Evolutionary conservation across 2,113 vertebrate genomes (phyloP).

Genomic region (Misgurnus anguillicaudatus): DNA sequence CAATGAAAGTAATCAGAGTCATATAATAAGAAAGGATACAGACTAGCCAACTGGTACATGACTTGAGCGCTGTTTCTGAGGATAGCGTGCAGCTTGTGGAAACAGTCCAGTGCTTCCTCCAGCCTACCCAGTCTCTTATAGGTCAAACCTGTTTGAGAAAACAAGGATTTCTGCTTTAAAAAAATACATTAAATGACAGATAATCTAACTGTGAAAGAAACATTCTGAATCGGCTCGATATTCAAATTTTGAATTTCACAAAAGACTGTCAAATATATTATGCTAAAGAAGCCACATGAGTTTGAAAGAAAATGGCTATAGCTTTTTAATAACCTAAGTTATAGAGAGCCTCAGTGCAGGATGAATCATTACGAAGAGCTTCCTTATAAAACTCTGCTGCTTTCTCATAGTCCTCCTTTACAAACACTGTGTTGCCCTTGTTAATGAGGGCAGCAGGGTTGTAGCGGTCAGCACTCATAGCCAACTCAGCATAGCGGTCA

Average conservation of each 20-base stretch:
- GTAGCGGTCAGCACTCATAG: conserved; percentile 91
- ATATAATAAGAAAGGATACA: conserved; percentile 82
- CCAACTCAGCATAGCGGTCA: conserved; percentile 89
- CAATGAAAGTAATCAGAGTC: too few relatives aligned
- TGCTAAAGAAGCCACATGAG: too few relatives aligned
- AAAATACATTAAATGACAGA: not conserved
- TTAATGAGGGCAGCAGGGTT: conserved; percentile 94
- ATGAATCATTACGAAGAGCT: conserved; percentile 93
- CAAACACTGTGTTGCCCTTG: conserved; percentile 93
- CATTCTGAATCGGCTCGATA: too few relatives aligned
- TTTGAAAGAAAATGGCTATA: too few relatives aligned
- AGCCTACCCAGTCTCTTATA: conserved; percentile 87
- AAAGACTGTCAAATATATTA: too few relatives aligned
- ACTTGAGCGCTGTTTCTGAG: conserved; percentile 89
- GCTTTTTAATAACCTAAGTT: too few relatives aligned
- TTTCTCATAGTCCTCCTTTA: conserved; percentile 88
- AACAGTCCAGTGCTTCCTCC: conserved; percentile 91
- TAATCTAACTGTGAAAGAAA: too few relatives aligned
- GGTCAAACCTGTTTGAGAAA: conserved; percentile 77
- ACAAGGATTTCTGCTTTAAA: not conserved
- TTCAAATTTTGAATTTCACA: too few relatives aligned
- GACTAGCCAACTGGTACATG: conserved; percentile 87
- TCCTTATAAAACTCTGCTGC: conserved; percentile 95
- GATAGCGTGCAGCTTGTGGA: conserved; percentile 93
- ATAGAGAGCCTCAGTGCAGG: conserved; percentile 94